Conservation (phyloP, 1,140 invertebrate species). For the Nilaparvata lugens region DNA sequence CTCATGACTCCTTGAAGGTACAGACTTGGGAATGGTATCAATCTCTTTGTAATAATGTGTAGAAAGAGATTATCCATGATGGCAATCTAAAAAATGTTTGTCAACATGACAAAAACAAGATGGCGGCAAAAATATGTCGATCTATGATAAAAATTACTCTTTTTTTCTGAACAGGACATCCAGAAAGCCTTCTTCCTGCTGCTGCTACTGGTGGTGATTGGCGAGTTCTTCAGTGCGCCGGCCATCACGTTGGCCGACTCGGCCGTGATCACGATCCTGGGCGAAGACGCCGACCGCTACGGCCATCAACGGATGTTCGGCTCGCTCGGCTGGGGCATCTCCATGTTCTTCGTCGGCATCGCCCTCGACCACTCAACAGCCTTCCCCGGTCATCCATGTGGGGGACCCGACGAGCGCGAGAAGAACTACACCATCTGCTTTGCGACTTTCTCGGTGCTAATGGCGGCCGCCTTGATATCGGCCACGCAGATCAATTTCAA, state of each 20-base stretch:
- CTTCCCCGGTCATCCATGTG: conserved; percentile 85
- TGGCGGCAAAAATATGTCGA: no score
- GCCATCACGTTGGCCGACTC: conserved; percentile 95
- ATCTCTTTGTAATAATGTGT: no score
- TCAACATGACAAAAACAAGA: no score
- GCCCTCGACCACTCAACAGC: conserved; percentile 93
- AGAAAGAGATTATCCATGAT: no score
- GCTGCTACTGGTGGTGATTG: conserved; percentile 83
- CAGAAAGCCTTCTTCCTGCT: conserved; percentile 94
- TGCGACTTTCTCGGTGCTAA: conserved; percentile 92
- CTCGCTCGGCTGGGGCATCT: conserved; percentile 92
- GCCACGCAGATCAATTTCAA: conserved; percentile 83
- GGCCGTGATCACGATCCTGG: conserved; percentile 82
- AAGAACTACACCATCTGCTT: conserved; percentile 99
- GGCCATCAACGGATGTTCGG: conserved; percentile 98
- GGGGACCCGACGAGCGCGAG: conserved; percentile 72
- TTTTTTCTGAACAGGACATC: conserved; percentile 64
- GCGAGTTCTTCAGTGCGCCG: conserved; percentile 95
- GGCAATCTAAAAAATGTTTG: no score
- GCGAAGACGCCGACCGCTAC: conserved; percentile 87
- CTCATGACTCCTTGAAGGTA: no score
- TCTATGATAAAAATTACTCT: no score
- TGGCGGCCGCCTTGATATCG: conserved; percentile 88
- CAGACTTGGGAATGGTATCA: no score
- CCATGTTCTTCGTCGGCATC: conserved; percentile 98